Evolutionary conservation across 2,888 invertebrate genomes (phyloP).

Genomic region (Nomada hirtipes): DNA sequence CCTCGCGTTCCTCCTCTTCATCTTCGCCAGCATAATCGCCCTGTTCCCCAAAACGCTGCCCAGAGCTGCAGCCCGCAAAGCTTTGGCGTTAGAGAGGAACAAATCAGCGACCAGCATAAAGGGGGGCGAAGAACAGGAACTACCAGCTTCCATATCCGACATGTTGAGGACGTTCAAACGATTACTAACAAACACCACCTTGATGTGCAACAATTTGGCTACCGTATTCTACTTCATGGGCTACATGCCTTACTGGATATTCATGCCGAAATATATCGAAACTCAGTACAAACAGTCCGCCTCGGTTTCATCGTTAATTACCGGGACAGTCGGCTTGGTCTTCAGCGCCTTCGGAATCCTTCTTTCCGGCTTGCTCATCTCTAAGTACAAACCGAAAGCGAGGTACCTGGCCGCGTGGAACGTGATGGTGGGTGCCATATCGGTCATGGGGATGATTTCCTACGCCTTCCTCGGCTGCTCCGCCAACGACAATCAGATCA

Average conservation of each 20-base stretch:
- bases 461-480: constrained; percentile 89
- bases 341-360: constrained; percentile 90
- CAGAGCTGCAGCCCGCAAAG: constrained; percentile 87
- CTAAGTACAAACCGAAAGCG: constrained; percentile 88
- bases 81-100: constrained; percentile 81
- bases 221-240: constrained; percentile 90
- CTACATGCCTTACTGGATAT: constrained; percentile 92
- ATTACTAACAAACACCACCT: constrained; percentile 88
- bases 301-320: constrained; percentile 90
- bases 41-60: constrained; percentile 90
- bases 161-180: constrained; percentile 88
- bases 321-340: constrained; percentile 89
- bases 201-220: constrained; percentile 90
- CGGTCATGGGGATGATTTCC: constrained; percentile 87
- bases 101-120: constrained; percentile 77
- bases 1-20: constrained; percentile 86
- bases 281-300: constrained; percentile 92
- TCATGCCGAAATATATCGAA: constrained; percentile 93
- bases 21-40: constrained; percentile 87
- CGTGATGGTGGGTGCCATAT: constrained; percentile 87
- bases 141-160: constrained; percentile 84
- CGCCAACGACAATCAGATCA: constrained; percentile 86
- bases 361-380: constrained; percentile 88
- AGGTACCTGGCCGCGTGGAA: constrained; percentile 90
- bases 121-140: constrained; percentile 73